phyloP scores from a whole-genome alignment of 2,888 invertebrate genomes.

The Tricholauxania praeusta region DNA sequence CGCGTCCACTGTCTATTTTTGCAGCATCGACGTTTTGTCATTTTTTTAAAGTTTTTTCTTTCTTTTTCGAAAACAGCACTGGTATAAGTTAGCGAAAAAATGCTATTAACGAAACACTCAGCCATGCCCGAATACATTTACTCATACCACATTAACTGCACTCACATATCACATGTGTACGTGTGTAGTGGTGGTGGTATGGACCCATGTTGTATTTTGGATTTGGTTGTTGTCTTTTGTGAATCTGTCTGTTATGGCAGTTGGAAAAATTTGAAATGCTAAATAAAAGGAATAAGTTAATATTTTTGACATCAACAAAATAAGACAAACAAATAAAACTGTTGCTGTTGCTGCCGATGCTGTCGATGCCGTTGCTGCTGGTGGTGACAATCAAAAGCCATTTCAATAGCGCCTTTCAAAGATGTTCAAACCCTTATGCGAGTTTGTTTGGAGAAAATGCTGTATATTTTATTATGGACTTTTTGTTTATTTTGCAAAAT shows the following conservation, averaged over 20 bases:
- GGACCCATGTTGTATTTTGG: neutral
- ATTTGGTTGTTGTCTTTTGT: slow-evolving; percentile 26
- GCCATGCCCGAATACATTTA: neutral
- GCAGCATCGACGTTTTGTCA: too few species aligned
- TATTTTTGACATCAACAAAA: slow-evolving; percentile 51
- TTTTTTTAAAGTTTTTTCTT: too few species aligned
- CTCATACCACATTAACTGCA: neutral
- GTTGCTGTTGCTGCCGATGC: slow-evolving; percentile 20
- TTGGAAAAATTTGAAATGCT: slow-evolving; percentile 3
- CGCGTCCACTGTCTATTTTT: too few species aligned
- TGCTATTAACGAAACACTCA: slow-evolving; percentile 35
- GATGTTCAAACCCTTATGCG: too few species aligned
- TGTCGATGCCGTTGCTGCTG: slow-evolving; percentile 3
- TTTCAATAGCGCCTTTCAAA: too few species aligned
- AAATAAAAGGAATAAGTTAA: slow-evolving; percentile 50
- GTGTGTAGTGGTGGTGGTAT: neutral
- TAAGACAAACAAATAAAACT: slow-evolving; percentile 46
- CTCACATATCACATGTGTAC: neutral
- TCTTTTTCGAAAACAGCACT: neutral
- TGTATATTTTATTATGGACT: too few species aligned
- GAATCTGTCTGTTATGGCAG: slow-evolving; percentile 32
- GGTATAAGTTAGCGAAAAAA: slow-evolving; percentile 29
- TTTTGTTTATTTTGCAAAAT: too few species aligned
- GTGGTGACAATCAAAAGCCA: slow-evolving; percentile 1
- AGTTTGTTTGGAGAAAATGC: too few species aligned